Conservation (phyloP, 2,888 invertebrate genomes). For the Melolontha melolontha region DNA sequence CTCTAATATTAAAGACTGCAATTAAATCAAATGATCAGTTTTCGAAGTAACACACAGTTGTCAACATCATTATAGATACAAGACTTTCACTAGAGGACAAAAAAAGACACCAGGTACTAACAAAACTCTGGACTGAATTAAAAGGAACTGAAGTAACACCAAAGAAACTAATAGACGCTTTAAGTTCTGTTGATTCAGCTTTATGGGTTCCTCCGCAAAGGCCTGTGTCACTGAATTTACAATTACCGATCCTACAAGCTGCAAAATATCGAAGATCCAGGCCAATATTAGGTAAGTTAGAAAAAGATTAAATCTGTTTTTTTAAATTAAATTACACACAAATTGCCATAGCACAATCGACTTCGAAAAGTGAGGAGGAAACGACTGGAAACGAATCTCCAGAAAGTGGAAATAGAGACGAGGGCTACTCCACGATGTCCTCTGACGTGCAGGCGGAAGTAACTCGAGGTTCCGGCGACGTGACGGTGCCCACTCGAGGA, state of each 20-base stretch:
- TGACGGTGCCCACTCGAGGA: slow-evolving; percentile 67
- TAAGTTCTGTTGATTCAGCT: slow-evolving; percentile 75
- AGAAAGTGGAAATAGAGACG: slow-evolving; percentile 82
- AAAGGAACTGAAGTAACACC: slow-evolving; percentile 75
- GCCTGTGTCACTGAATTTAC: slow-evolving; percentile 78
- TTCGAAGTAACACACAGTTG: slow-evolving; percentile 33
- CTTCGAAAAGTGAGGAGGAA: slow-evolving; percentile 71
- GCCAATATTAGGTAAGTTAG: slow-evolving; percentile 63
- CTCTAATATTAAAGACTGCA: no score
- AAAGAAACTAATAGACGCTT: slow-evolving; percentile 72
- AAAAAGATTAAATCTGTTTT: not conserved
- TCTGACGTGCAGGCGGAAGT: slow-evolving; percentile 83
- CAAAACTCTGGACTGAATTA: slow-evolving; percentile 74
- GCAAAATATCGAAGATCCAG: slow-evolving; percentile 65
- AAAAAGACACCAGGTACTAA: slow-evolving; percentile 73
- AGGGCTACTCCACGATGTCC: slow-evolving; percentile 87
- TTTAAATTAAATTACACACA: no score
- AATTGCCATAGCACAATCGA: slow-evolving; percentile 63
- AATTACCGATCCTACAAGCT: slow-evolving; percentile 71
- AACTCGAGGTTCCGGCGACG: slow-evolving; percentile 65
- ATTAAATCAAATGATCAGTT: not conserved
- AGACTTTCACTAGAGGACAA: slow-evolving; percentile 74
- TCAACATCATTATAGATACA: slow-evolving; percentile 61
- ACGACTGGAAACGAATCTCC: slow-evolving; percentile 78
- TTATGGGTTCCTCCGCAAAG: slow-evolving; percentile 77